A percentile compares a stretch with the other conserved stretches of the same genome.
Conservation (phyloP, 2,888 invertebrate species). For the Mythimna lalbum region DNA sequence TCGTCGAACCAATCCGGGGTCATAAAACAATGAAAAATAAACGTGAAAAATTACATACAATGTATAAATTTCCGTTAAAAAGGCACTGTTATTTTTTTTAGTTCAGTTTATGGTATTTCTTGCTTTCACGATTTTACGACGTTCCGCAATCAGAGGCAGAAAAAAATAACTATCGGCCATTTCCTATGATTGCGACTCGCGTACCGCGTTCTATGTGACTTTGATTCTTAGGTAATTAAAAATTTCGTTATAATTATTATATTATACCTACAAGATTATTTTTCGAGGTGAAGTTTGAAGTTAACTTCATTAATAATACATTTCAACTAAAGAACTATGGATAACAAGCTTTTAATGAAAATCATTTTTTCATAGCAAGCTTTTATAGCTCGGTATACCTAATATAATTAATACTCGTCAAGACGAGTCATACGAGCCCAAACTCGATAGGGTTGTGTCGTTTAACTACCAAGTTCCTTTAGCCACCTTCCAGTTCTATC, state of each 20-base stretch:
- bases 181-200: conserved; percentile 70
- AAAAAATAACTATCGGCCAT: conserved; percentile 69
- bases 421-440: too few species aligned
- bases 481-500: too few species aligned
- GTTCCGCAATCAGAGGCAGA: conserved; percentile 72
- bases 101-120: conserved; percentile 63
- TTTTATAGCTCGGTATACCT: too few species aligned
- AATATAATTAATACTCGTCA: too few species aligned
- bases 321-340: background rate
- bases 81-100: conserved; percentile 54
- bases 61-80: conserved; percentile 36
- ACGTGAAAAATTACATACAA: conserved; percentile 31
- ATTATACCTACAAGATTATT: background rate
- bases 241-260: background rate
- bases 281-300: background rate
- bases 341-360: too few species aligned
- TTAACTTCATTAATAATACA: background rate
- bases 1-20: too few species aligned
- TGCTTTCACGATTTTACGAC: conserved; percentile 78
- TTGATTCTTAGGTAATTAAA: conserved; percentile 29
- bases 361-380: too few species aligned
- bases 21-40: background rate
- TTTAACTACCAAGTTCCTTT: too few species aligned
- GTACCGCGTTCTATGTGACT: conserved; percentile 28
- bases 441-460: too few species aligned